phyloP scores from a whole-genome alignment of 2,888 invertebrate genomes.

The Strigamia transsilvanica region DNA sequence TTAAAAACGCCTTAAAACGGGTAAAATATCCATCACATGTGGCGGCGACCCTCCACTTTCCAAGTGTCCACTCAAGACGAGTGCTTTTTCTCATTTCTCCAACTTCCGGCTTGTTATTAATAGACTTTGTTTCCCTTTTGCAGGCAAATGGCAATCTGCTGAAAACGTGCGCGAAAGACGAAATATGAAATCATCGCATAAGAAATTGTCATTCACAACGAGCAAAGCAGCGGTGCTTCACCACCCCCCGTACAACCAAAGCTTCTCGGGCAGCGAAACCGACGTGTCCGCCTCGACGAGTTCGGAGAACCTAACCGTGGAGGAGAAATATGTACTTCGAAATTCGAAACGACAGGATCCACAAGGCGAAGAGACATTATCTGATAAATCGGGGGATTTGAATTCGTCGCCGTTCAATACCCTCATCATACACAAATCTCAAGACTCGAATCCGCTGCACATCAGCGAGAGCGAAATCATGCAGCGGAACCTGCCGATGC shows the following conservation, averaged over 20 bases:
- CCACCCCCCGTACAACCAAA: slow-evolving; percentile 24
- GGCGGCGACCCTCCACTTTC: not conserved
- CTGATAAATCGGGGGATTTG: slow-evolving; percentile 50
- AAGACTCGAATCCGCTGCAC: slow-evolving; percentile 51
- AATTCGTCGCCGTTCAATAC: slow-evolving; percentile 50
- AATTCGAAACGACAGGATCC: slow-evolving; percentile 87
- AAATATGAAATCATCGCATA: slow-evolving; percentile 36
- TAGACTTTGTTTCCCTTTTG: not conserved
- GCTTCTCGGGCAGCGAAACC: slow-evolving; percentile 84
- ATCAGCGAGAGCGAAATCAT: slow-evolving; percentile 51
- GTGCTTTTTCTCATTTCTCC: too few species aligned
- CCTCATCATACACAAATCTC: slow-evolving; percentile 50
- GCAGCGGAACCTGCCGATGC: slow-evolving; percentile 48
- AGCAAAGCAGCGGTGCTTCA: slow-evolving; percentile 20
- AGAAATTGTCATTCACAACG: not conserved
- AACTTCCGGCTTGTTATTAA: too few species aligned
- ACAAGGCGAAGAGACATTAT: slow-evolving; percentile 81
- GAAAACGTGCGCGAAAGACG: not conserved
- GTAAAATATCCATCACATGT: not conserved
- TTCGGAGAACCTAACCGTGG: slow-evolving; percentile 85
- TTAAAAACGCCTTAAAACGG: not conserved
- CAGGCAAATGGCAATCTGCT: not conserved
- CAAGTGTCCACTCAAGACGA: not conserved
- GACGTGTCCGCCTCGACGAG: slow-evolving; percentile 81
- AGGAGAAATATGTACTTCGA: slow-evolving; percentile 80